Evolutionary conservation across 2,113 vertebrate genomes (phyloP), one percentile per base, ranked within the genome.

Genomic region (Nanorana parkeri): DNA sequence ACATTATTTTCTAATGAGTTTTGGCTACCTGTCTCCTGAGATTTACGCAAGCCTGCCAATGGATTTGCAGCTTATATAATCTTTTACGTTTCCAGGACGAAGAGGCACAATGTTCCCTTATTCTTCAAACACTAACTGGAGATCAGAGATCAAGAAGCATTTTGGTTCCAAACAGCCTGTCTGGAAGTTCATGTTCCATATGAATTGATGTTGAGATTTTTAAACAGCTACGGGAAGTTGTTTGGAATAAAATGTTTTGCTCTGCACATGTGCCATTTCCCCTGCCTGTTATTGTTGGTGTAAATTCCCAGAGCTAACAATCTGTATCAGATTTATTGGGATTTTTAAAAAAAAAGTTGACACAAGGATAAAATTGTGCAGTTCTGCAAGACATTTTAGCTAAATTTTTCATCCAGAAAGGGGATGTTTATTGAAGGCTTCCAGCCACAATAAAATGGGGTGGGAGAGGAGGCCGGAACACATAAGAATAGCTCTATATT

Each of bases 241-340:
- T 77, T 77, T 65, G 61, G n/a, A 52, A 41, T 20, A 54, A 36
- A 63, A n/a, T 65, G 17, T 64, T 77, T 52, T 24, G 72, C 56
- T 61, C 21, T 76, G 55, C 73, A 76, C 56, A 76, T 76, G 73
- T 64, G 32, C 32, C 41, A 16, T 65, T 36, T 65, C 28, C 61
- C 20, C 61, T 64, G 60, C 24, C 75, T 64, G 75, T 52, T 63
- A 29, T 74, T 19, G 23, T 32, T 74, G 26, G 55, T 74, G 71
- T 60, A 58, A 28, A 74, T 32, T 36, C 60, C 26, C 71, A 60
- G 55, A 74, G 51, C 6, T 74, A 58, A 74, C 54, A 74, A 74
- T 65, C 75, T 65, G 75, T 54, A 77, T 77, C 61, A 17, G 29
- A 65, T 77, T 77, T 77, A 77, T 77, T 65, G 23, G 20, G n/a